A percentile compares a stretch with the other conserved stretches of the same genome.
Conservation (phyloP, 2,797 vertebrate genomes). For the Dipus sagitta region DNA sequence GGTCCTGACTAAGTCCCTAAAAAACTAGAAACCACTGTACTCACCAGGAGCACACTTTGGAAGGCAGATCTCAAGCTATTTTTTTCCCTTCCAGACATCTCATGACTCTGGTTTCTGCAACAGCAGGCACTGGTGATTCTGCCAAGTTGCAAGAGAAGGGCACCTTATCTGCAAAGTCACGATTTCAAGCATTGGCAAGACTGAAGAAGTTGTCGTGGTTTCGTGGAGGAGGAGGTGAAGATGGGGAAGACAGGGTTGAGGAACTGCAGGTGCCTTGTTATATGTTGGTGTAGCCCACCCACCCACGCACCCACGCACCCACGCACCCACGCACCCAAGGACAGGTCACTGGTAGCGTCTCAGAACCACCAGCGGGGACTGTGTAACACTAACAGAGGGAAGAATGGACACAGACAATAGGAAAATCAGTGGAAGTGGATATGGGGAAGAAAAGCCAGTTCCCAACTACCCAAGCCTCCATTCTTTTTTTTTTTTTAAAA, state of each 20-base stretch:
- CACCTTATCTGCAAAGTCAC: slow-evolving; percentile 70
- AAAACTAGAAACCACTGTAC: neutral
- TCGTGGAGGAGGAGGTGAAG: neutral
- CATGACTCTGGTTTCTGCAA: slow-evolving; percentile 63
- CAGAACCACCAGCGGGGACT: neutral
- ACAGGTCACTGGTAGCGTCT: neutral
- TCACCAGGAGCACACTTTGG: neutral
- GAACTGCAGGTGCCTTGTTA: neutral
- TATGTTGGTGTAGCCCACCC: neutral
- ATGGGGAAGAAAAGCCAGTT: neutral
- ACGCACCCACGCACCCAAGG: neutral
- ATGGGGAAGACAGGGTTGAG: neutral
- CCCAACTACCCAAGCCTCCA: neutral
- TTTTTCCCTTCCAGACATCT: slow-evolving; percentile 60
- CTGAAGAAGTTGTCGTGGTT: neutral
- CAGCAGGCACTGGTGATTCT: neutral
- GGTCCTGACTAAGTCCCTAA: neutral
- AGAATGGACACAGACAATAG: slow-evolving; percentile 12
- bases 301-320: neutral
- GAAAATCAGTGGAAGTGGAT: neutral
- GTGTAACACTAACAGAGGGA: neutral
- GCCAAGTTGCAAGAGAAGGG: slow-evolving; percentile 54
- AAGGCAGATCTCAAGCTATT: slow-evolving; percentile 57
- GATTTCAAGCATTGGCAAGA: slow-evolving; percentile 18
- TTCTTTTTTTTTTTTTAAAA: neutral